These are phyloP conservation scores for Helicoverpa zea DNA, from an alignment of 1,140 invertebrate genomes.

Conservation along the genomic window DNA sequence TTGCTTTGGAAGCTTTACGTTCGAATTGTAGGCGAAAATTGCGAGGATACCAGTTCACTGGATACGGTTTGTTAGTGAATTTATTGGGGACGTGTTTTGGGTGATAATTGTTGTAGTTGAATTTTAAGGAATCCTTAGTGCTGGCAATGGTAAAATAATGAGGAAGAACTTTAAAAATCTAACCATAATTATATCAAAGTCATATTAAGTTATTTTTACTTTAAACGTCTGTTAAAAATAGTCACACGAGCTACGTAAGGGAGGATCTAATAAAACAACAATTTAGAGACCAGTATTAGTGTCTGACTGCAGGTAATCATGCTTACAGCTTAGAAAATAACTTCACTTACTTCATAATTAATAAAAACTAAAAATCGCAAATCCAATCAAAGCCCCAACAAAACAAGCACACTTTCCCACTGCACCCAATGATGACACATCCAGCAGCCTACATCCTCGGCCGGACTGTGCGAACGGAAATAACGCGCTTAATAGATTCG, in stretches of 20 bases:
- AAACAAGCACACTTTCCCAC: slow-evolving; percentile 12
- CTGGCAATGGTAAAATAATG: not conserved
- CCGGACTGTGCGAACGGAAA: slow-evolving; percentile 73
- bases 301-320: too few relatives aligned
- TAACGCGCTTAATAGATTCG: slow-evolving; percentile 85
- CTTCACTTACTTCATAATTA: not conserved
- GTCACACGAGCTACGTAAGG: too few relatives aligned
- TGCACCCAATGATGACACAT: slow-evolving; percentile 53
- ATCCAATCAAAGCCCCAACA: not conserved
- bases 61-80: slow-evolving; percentile 44
- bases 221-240: too few relatives aligned
- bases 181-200: too few relatives aligned
- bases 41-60: slow-evolving; percentile 53
- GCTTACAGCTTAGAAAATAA: too few relatives aligned
- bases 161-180: too few relatives aligned
- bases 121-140: too few relatives aligned
- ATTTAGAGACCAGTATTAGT: too few relatives aligned
- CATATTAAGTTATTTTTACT: too few relatives aligned
- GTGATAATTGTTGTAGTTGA: too few relatives aligned
- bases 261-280: too few relatives aligned
- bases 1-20: slow-evolving; percentile 82
- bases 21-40: slow-evolving; percentile 73
- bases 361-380: too few relatives aligned
- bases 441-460: slow-evolving; percentile 54
- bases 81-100: not conserved